These are phyloP conservation scores for Hymenopus coronatus DNA, from an alignment of 2,888 invertebrate genomes.

Conservation along the genomic window DNA sequence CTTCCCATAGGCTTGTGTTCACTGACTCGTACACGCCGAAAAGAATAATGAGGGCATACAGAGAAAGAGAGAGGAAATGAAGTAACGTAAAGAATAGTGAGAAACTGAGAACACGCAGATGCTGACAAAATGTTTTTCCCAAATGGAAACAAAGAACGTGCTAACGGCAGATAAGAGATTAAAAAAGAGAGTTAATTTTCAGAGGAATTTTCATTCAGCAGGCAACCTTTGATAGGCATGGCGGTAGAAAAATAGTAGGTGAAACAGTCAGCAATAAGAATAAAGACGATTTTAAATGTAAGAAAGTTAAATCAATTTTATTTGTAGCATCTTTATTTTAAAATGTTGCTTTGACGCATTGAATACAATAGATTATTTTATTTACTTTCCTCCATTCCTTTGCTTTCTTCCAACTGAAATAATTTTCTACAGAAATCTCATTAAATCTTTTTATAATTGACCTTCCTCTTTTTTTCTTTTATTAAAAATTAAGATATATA, in stretches of 20 bases:
- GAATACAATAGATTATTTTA: too few species aligned
- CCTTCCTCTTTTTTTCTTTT: too few species aligned
- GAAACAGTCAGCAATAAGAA: background rate
- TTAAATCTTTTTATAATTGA: too few species aligned
- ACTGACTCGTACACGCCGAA: background rate
- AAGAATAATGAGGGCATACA: background rate
- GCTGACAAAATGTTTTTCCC: background rate
- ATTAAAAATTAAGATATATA: too few species aligned
- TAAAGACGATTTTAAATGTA: background rate
- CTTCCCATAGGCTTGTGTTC: background rate
- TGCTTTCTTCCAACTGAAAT: too few species aligned
- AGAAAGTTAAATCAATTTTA: too few species aligned
- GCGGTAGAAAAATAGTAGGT: too few species aligned
- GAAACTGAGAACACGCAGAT: background rate
- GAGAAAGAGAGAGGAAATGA: background rate
- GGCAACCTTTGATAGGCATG: background rate
- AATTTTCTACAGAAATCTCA: too few species aligned
- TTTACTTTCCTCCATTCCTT: too few species aligned
- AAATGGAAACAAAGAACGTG: background rate
- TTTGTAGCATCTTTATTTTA: too few species aligned
- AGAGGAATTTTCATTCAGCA: background rate
- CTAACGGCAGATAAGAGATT: background rate
- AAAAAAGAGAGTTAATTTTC: background rate
- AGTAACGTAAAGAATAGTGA: background rate
- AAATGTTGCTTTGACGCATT: too few species aligned